Evolutionary conservation across 2,888 invertebrate species (phyloP).

Genomic region (Thecocarcelia acutangulata): DNA sequence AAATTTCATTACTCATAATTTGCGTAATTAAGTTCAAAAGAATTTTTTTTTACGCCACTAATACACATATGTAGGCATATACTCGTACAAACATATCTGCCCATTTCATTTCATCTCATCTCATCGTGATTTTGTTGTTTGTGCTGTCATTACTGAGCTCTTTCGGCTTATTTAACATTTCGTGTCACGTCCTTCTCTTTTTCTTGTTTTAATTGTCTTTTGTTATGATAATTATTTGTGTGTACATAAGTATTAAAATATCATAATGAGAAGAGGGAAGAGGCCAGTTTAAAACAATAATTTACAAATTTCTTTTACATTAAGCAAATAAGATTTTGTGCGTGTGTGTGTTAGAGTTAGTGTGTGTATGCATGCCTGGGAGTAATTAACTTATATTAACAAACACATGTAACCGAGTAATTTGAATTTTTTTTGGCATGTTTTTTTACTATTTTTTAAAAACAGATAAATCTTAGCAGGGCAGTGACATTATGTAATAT

Average conservation of each 20-base stretch:
- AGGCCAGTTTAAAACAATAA: conserved; percentile 14
- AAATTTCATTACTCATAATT: too few species aligned
- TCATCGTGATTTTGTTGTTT: background rate
- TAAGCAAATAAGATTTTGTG: background rate
- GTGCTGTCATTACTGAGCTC: background rate
- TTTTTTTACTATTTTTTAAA: too few species aligned
- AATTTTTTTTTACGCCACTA: too few species aligned
- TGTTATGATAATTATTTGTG: background rate
- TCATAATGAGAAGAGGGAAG: conserved; percentile 28
- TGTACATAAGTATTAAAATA: background rate
- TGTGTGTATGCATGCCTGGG: background rate
- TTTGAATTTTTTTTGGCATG: too few species aligned
- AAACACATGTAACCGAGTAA: too few species aligned
- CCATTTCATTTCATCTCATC: background rate
- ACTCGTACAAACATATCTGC: too few species aligned
- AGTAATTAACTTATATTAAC: too few species aligned
- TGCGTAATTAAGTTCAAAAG: too few species aligned
- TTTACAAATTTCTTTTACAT: conserved; percentile 27
- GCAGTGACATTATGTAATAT: too few species aligned
- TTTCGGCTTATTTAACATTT: conserved; percentile 8
- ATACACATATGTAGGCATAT: too few species aligned
- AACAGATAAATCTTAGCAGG: too few species aligned
- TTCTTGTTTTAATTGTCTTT: conserved; percentile 1
- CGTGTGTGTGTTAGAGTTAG: background rate
- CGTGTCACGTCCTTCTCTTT: background rate